phyloP scores from a whole-genome alignment of 2,113 vertebrate species.

The Microtus richardsoni region DNA sequence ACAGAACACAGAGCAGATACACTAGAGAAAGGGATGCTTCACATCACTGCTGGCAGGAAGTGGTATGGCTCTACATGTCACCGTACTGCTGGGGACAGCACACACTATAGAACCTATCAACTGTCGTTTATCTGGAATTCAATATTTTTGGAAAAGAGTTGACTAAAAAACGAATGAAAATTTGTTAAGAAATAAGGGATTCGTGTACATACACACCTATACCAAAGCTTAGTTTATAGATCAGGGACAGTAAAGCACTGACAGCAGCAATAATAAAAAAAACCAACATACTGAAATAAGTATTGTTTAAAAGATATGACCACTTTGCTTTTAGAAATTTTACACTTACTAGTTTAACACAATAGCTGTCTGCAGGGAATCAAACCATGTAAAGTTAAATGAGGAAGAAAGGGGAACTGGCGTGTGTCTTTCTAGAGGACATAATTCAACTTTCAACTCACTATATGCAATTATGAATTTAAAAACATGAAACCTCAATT shows the following conservation, averaged over 20 bases:
- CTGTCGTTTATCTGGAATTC: neutral
- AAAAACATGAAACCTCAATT: neutral
- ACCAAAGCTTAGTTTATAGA: neutral
- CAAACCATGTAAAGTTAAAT: neutral
- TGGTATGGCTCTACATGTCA: too few species aligned
- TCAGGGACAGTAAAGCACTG: neutral
- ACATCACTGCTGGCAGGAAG: neutral
- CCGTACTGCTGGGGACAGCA: neutral
- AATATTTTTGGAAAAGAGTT: neutral
- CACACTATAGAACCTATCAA: neutral
- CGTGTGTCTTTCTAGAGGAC: neutral
- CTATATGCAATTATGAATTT: neutral
- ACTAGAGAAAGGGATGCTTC: neutral
- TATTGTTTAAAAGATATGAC: neutral
- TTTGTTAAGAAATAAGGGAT: neutral
- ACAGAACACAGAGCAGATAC: neutral
- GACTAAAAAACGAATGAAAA: neutral
- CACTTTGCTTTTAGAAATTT: neutral
- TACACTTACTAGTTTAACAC: neutral
- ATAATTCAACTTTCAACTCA: neutral
- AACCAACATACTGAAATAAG: neutral
- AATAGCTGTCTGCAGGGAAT: neutral
- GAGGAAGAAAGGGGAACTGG: neutral
- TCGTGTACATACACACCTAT: neutral
- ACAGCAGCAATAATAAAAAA: neutral